Evolutionary conservation across 2,113 vertebrate genomes (phyloP), one percentile per base, ranked within the genome.

Genomic region (Neodon shergylaensis): DNA sequence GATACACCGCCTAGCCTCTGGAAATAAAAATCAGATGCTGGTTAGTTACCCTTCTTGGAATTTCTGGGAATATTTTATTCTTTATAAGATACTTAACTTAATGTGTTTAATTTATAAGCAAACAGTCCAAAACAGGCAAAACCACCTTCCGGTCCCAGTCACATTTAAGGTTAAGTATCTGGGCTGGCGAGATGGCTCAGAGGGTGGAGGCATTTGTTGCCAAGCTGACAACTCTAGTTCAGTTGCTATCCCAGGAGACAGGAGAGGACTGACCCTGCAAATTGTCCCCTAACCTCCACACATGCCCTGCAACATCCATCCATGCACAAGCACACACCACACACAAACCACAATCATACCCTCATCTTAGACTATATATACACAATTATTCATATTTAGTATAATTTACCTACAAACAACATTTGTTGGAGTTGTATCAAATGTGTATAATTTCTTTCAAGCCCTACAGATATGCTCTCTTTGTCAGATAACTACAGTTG

Each of bases 121-220:
- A 83, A 61, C 7, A 95, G 83, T 95, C 19, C 63, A 91, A 24
- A 93, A 16, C 47, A 14, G 28, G 65, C 7, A 86, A 92, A 88
- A 84, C n/a, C 19, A 7, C 79, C n/a, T 85, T 65, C 21, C 63
- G 63, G 2, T 21, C 28, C 88, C 54, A 61, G 0, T 52, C 13
- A 9, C 54, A 26, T 47, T 76, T 92, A 86, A 84, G 26, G 12
- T 47, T 47, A 2, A 76, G 24, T 26, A 47, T 47, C 61, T 84
- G 26, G 3, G 31, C 39, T 19, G n/a, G 26, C 0, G 2, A 65
- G 17, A 44, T 33, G 39, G 39, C 82, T 44, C 61, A 84, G 39
- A 42, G 39, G 17, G 39, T 7, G 7, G 42, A 39, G 58, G 39
- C 14, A 11, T 14, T 28, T 65, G 58, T 63, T 14, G 8, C 58